Evolutionary conservation across 2,113 vertebrate species (phyloP).

Genomic region (Peromyscus polionotus): DNA sequence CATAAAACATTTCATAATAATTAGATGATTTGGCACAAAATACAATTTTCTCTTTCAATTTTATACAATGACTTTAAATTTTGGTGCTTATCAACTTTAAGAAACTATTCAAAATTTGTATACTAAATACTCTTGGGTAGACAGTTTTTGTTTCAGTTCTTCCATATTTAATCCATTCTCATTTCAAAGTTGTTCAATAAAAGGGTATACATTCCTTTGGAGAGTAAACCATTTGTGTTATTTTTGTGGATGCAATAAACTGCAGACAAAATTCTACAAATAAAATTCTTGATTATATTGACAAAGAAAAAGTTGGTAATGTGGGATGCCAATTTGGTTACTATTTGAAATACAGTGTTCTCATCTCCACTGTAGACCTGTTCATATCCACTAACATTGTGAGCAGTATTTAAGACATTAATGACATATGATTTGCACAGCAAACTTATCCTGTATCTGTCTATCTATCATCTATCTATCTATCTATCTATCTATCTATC

Average conservation of each 20-base stretch:
- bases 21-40: constrained; percentile 16
- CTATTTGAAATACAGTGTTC: neutral
- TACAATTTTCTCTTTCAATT: neutral
- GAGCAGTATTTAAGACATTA: neutral
- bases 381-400: neutral
- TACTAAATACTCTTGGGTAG: neutral
- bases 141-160: constrained; percentile 21
- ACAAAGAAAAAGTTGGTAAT: constrained; percentile 15
- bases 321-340: neutral
- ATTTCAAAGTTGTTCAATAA: neutral
- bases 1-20: neutral
- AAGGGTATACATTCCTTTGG: neutral
- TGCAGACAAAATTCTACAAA: neutral
- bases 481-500: no score
- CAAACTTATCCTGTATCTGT: neutral
- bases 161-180: neutral
- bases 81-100: neutral
- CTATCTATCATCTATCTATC: no score
- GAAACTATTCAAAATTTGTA: neutral
- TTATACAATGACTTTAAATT: constrained; percentile 4
- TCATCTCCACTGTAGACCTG: neutral
- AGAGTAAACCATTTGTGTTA: neutral
- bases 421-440: neutral
- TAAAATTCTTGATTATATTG: neutral
- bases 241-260: neutral